Conservation (phyloP, 2,797 vertebrate species). For the Graptemys geographica region DNA sequence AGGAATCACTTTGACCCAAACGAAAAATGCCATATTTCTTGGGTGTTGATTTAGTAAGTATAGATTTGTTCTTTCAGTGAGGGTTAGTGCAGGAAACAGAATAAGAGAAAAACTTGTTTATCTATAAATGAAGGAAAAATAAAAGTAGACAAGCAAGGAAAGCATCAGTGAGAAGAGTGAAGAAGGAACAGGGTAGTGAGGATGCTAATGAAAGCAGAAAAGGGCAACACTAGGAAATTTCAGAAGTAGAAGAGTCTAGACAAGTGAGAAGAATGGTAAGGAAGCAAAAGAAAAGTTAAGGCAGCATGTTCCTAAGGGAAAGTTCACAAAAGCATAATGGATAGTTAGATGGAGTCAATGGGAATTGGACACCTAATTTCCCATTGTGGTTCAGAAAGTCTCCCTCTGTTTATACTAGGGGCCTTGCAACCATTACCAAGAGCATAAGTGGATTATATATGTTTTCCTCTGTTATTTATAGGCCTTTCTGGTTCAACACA, state of each 20-base stretch:
- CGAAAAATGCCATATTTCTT: background rate
- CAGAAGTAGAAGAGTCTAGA: constrained; percentile 29
- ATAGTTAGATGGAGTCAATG: constrained; percentile 17
- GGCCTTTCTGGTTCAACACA: background rate
- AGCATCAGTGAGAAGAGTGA: background rate
- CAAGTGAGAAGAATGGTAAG: constrained; percentile 20
- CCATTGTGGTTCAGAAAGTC: background rate
- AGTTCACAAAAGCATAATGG: constrained; percentile 42
- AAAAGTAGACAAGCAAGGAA: background rate
- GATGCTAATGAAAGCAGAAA: constrained; percentile 31
- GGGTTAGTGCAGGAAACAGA: background rate
- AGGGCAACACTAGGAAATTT: constrained; percentile 14
- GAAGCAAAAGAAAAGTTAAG: constrained; percentile 14
- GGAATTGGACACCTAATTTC: background rate
- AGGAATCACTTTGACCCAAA: background rate
- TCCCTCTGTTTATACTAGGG: background rate
- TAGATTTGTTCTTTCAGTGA: background rate
- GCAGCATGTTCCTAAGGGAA: constrained; percentile 23
- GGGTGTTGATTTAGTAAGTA: background rate
- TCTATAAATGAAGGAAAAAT: background rate
- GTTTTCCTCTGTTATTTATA: background rate
- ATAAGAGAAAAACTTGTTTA: background rate
- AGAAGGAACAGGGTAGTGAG: background rate
- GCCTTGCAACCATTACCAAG: background rate
- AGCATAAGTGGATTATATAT: fast-evolving